Evolutionary conservation across 2,113 vertebrate species (phyloP), one percentile per base, ranked within the genome.

Genomic region (Xyrauchen texanus): DNA sequence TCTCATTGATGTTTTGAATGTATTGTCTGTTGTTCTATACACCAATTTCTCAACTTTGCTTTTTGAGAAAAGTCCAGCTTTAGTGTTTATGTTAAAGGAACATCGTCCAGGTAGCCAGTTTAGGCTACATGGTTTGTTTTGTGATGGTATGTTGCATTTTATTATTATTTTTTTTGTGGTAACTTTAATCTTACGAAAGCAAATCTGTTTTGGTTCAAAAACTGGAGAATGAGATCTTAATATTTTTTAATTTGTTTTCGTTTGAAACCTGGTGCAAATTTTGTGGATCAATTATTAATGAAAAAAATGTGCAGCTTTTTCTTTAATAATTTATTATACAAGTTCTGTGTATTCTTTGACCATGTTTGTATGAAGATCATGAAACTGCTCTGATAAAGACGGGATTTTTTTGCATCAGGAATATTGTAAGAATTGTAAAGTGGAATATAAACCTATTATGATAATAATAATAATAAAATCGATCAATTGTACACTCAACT

Each of bases 271-370:
- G 66, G 74, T 73, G 78, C 75, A 57, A 68, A 42, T 77, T 72
- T 51, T 66, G 67, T 76, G 53, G n/a, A 46, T 57, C 44, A 8
- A 42, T 16, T 57, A 46, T 45, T 16, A 55, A 57, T 75, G n/a
- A 34, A 34, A 34, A 34, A 34, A 34, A 15, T 52, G 68, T 78
- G 75, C 66, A 64, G 47, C 53, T 82, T 78, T 82, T 77, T 68
- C n/a, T 68, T 68, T 16, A 21, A 2, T 82, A 73, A 76, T 78
- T 82, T 82, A 78, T 71, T 81, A 58, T 68, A 78, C n/a, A 72
- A 51, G 69, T 70, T 58, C 12, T 71, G 65, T 15, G 68, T 53
- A 52, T 44, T 49, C 44, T 77, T 46, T 83, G 51, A 68, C 46
- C 64, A 66, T 76, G 63, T 80, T 72, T 80, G 67, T 80, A 76